A percentile compares a stretch with the other conserved stretches of the same genome.
These are phyloP conservation scores for Macrostomum lignano DNA, from an alignment of 1,140 invertebrate species.

Conservation along the genomic window DNA sequence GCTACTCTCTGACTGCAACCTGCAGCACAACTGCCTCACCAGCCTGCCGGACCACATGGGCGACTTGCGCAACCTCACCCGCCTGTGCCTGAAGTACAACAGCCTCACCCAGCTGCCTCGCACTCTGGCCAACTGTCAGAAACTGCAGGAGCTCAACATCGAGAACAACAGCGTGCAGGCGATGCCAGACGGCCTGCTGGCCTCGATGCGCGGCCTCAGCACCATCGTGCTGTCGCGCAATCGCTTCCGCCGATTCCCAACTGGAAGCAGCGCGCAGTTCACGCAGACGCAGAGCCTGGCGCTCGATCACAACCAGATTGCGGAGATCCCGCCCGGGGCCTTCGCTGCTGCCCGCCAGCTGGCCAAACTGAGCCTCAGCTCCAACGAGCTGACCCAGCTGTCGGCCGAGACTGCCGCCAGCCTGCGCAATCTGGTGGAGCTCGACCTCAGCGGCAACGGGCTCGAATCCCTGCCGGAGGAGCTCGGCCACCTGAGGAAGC, in stretches of 20 bases:
- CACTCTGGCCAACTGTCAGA: conserved; percentile 60
- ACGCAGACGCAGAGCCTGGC: too few relatives aligned
- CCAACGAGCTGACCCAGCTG: conserved; percentile 51
- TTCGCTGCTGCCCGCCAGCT: too few relatives aligned
- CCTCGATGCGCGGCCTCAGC: conserved; percentile 59
- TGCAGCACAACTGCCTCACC: conserved; percentile 88
- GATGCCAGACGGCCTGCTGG: conserved; percentile 66
- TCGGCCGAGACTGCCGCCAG: conserved; percentile 35
- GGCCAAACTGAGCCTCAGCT: too few relatives aligned
- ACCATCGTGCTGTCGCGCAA: conserved; percentile 89
- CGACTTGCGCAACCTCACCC: conserved; percentile 49
- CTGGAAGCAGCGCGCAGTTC: conserved; percentile 88
- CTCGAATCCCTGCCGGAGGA: conserved; percentile 23
- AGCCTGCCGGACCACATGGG: conserved; percentile 86
- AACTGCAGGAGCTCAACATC: conserved; percentile 94
- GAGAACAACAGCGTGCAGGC: conserved; percentile 76
- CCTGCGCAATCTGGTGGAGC: too few relatives aligned
- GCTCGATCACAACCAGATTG: conserved; percentile 91
- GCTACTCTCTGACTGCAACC: conserved; percentile 65
- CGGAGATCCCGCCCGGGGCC: conserved; percentile 43
- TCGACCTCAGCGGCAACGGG: conserved; percentile 29
- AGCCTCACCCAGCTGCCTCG: conserved; percentile 54
- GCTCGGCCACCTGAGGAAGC: conserved; percentile 34
- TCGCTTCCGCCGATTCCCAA: conserved; percentile 67
- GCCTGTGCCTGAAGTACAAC: conserved; percentile 76